Conservation (phyloP, 2,888 invertebrate genomes). For the Dasysyrphus albostriatus region DNA sequence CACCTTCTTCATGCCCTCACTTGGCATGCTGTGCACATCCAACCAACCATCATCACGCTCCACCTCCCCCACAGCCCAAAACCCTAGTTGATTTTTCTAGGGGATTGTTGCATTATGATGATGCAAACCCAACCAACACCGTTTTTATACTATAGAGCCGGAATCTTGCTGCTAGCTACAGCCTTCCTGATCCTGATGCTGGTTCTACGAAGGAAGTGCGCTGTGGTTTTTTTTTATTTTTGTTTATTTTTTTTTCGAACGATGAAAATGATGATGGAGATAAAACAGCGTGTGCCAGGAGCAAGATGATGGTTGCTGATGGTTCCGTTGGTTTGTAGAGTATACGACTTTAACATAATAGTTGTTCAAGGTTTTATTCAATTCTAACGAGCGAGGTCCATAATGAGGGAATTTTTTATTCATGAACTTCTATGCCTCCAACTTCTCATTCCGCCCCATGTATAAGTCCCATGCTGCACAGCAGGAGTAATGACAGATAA, state of each 20-base stretch:
- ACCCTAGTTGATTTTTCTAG: conserved; percentile 40
- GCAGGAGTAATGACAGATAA: conserved; percentile 41
- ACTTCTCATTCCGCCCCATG: conserved; percentile 1
- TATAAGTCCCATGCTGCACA: conserved; percentile 11
- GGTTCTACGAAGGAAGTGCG: conserved; percentile 42
- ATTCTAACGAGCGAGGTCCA: conserved; percentile 70
- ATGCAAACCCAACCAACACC: conserved; percentile 50
- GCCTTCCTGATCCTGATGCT: conserved; percentile 46
- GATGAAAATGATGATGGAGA: conserved; percentile 24
- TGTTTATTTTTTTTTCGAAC: conserved; percentile 25
- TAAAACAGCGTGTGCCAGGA: conserved; percentile 54
- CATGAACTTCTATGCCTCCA: conserved; percentile 52
- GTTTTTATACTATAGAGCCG: conserved; percentile 43
- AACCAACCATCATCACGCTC: not conserved
- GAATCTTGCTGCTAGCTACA: conserved; percentile 50
- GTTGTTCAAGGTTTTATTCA: conserved; percentile 72
- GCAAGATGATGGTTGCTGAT: conserved; percentile 44
- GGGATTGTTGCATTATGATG: conserved; percentile 58
- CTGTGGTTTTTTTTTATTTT: conserved; percentile 15
- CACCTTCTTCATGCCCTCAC: conserved; percentile 41
- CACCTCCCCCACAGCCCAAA: conserved; percentile 5
- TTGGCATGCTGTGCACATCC: conserved; percentile 21
- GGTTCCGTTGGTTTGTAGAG: conserved; percentile 59
- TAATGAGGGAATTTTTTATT: conserved; percentile 75
- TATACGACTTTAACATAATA: conserved; percentile 65